Evolutionary conservation across 1,140 invertebrate genomes (phyloP).

Genomic region (Drosophila simulans): DNA sequence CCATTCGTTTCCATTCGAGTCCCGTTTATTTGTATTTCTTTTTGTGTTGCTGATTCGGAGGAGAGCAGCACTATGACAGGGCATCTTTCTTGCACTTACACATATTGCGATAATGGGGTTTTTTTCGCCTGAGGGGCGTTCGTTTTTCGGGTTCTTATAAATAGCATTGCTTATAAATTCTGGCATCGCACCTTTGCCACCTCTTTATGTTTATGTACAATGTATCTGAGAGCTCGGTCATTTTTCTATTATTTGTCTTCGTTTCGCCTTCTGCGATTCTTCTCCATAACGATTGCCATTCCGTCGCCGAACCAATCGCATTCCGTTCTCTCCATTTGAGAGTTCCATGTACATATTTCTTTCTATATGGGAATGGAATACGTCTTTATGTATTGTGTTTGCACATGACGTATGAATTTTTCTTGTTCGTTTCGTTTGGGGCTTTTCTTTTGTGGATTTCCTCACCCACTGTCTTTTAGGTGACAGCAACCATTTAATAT

Average conservation of each 20-base stretch:
- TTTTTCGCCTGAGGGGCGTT: slow-evolving; percentile 62
- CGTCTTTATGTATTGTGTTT: slow-evolving; percentile 36
- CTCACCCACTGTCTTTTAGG: slow-evolving; percentile 2
- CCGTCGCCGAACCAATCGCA: slow-evolving; percentile 47
- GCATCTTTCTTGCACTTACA: slow-evolving; percentile 16
- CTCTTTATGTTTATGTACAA: slow-evolving; percentile 48
- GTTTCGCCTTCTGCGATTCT: slow-evolving; percentile 50
- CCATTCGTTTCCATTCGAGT: slow-evolving; percentile 76
- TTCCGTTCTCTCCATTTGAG: slow-evolving; percentile 43
- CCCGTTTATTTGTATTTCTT: slow-evolving; percentile 75
- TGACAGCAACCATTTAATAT: slow-evolving; percentile 37
- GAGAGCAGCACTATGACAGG: slow-evolving; percentile 42
- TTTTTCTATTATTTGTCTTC: slow-evolving; percentile 57
- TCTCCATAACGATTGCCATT: slow-evolving; percentile 43
- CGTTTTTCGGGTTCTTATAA: slow-evolving; percentile 55
- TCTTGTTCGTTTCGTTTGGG: slow-evolving; percentile 24
- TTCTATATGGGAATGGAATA: slow-evolving; percentile 6
- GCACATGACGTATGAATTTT: slow-evolving; percentile 38
- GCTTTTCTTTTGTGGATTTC: slow-evolving; percentile 26
- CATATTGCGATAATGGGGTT: slow-evolving; percentile 22
- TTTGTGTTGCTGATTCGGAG: slow-evolving; percentile 63
- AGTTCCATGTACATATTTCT: slow-evolving; percentile 6
- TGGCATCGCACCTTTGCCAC: slow-evolving; percentile 59
- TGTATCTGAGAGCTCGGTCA: slow-evolving; percentile 16
- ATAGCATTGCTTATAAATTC: slow-evolving; percentile 54